Percentiles rank a stretch among this genome's conserved stretches.
phyloP scores from a whole-genome alignment of 2,113 vertebrate genomes.

The Aptenodytes forsteri region DNA sequence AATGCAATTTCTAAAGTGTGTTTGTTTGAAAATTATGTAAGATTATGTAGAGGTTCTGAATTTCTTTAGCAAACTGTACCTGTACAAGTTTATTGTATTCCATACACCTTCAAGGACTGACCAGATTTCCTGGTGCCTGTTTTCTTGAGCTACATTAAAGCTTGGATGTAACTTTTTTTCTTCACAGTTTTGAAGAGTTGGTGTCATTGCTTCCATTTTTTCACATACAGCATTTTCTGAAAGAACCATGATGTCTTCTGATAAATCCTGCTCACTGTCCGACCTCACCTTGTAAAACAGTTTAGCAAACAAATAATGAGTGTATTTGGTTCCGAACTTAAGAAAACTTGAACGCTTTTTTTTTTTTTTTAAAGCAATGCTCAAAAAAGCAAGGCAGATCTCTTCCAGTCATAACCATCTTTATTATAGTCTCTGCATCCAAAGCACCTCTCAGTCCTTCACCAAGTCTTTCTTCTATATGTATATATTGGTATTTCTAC shows the following conservation, averaged over 20 bases:
- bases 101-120: conserved; percentile 87
- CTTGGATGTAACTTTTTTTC: conserved; percentile 64
- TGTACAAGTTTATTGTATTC: conserved; percentile 80
- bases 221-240: conserved; percentile 59
- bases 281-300: conserved; percentile 69
- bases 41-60: background rate
- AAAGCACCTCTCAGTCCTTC: background rate
- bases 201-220: conserved; percentile 60
- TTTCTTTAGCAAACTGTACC: conserved; percentile 71
- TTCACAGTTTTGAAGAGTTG: conserved; percentile 47
- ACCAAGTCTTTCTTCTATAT: background rate
- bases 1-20: background rate
- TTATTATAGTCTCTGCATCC: background rate
- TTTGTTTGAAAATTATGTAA: background rate
- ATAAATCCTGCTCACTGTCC: conserved; percentile 60
- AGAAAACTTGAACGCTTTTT: background rate
- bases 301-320: conserved; percentile 46
- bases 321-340: background rate
- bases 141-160: conserved; percentile 53
- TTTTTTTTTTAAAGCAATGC: background rate
- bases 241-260: conserved; percentile 57
- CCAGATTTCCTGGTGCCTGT: conserved; percentile 85
- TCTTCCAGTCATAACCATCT: background rate
- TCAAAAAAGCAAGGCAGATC: background rate
- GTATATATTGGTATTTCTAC: background rate